These are phyloP conservation scores for Synergus gifuensis DNA, from an alignment of 2,888 invertebrate species.

Conservation along the genomic window DNA sequence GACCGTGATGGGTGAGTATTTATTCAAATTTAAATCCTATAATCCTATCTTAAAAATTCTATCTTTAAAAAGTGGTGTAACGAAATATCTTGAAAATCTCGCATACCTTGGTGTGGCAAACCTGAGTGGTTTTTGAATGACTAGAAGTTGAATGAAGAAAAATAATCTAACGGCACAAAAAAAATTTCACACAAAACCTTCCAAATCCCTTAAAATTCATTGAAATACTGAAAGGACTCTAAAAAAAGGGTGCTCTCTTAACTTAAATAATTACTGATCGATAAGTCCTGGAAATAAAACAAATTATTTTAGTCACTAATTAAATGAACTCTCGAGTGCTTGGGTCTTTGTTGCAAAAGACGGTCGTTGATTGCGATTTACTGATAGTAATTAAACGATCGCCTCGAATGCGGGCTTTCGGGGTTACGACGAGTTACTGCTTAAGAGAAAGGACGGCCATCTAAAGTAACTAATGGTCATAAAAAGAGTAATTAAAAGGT, in stretches of 20 bases:
- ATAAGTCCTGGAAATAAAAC: background rate
- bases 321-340: slow-evolving; percentile 11
- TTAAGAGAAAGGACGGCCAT: slow-evolving; percentile 1
- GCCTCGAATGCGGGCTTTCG: slow-evolving; percentile 2
- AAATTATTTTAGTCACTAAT: slow-evolving; percentile 27
- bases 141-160: no score
- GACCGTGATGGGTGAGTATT: slow-evolving; percentile 49
- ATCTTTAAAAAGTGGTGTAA: no score
- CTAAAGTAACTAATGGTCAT: slow-evolving; percentile 22
- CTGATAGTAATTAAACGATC: slow-evolving; percentile 31
- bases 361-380: slow-evolving; percentile 39
- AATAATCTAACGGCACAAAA: no score
- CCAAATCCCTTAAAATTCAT: no score
- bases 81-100: no score
- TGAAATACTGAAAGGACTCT: background rate
- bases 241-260: background rate
- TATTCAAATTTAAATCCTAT: background rate
- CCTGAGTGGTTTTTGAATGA: no score
- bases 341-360: slow-evolving; percentile 10
- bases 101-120: no score
- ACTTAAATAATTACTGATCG: slow-evolving; percentile 5
- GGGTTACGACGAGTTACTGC: slow-evolving; percentile 30
- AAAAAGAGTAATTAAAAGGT: slow-evolving; percentile 37
- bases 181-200: no score
- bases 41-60: no score